Percentiles rank a stretch among this genome's conserved stretches.
Evolutionary conservation across 2,797 vertebrate species (phyloP).

Genomic region (Salmo trutta): DNA sequence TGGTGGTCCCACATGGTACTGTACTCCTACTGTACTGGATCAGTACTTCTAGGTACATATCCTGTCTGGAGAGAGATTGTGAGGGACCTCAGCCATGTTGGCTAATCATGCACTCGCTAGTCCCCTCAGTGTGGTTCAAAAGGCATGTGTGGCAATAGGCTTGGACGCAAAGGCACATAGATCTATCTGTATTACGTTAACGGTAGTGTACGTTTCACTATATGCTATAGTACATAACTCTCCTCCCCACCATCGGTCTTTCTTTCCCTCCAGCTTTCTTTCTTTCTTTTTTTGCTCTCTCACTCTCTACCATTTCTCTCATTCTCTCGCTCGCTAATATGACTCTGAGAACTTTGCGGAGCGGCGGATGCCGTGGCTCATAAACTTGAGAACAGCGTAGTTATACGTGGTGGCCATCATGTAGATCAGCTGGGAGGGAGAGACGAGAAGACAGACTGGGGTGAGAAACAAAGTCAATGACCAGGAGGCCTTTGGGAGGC

Average conservation of each 20-base stretch:
- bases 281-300: neutral
- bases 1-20: constrained; percentile 29
- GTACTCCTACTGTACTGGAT: constrained; percentile 1
- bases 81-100: neutral
- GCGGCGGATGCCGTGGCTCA: constrained; percentile 90
- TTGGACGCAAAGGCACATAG: neutral
- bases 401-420: constrained; percentile 94
- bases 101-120: neutral
- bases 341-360: constrained; percentile 85
- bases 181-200: neutral
- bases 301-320: neutral
- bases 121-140: neutral
- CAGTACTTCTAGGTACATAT: neutral
- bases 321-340: constrained; percentile 5
- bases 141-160: neutral
- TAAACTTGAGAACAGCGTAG: constrained; percentile 94
- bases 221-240: constrained; percentile 2
- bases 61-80: neutral
- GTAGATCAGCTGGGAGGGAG: constrained; percentile 85
- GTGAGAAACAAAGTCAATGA: constrained; percentile 32
- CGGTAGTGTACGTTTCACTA: neutral
- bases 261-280: neutral
- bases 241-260: neutral
- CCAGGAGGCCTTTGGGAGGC: neutral
- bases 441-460: constrained; percentile 53